A percentile compares a stretch with the other conserved stretches of the same genome.
Conservation (phyloP, 2,797 vertebrate species). For the Sebastes oblongus region DNA sequence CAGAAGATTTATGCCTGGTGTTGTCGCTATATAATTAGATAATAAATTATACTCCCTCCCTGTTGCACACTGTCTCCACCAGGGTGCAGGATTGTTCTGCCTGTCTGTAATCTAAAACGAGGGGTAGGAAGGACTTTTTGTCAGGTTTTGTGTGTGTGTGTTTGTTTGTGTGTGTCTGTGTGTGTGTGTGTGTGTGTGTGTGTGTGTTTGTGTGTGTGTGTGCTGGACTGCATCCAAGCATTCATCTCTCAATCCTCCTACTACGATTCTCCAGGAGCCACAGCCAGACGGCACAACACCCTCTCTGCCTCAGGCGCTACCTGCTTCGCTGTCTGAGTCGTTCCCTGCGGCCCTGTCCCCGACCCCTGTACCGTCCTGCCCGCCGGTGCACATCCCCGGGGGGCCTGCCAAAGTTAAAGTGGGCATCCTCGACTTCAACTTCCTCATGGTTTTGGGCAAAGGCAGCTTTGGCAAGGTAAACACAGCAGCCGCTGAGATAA, state of each 20-base stretch:
- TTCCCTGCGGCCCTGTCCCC: constrained; percentile 59
- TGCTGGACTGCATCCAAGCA: neutral
- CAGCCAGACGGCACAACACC: constrained; percentile 58
- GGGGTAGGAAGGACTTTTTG: constrained; percentile 10
- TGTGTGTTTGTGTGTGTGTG: neutral
- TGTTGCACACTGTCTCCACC: constrained; percentile 62
- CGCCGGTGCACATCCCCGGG: constrained; percentile 46
- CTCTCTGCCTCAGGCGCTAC: constrained; percentile 47
- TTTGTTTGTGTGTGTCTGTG: neutral
- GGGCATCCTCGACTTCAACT: constrained; percentile 88
- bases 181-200: neutral
- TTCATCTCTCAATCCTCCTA: constrained; percentile 21
- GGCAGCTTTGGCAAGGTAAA: constrained; percentile 94
- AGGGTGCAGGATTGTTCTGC: constrained; percentile 72
- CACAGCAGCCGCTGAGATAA: neutral
- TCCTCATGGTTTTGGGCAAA: constrained; percentile 94
- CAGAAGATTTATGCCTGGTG: constrained; percentile 41
- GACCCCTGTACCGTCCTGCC: constrained; percentile 48
- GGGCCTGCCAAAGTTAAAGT: constrained; percentile 76
- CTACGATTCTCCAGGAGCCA: constrained; percentile 70
- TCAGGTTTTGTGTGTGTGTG: neutral
- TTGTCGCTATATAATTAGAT: constrained; percentile 58
- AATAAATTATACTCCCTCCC: constrained; percentile 47
- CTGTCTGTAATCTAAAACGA: constrained; percentile 16
- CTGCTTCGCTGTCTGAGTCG: constrained; percentile 33